A percentile compares a stretch with the other conserved stretches of the same genome.
phyloP scores from a whole-genome alignment of 2,888 invertebrate genomes.

The Limnephilus rhombicus region DNA sequence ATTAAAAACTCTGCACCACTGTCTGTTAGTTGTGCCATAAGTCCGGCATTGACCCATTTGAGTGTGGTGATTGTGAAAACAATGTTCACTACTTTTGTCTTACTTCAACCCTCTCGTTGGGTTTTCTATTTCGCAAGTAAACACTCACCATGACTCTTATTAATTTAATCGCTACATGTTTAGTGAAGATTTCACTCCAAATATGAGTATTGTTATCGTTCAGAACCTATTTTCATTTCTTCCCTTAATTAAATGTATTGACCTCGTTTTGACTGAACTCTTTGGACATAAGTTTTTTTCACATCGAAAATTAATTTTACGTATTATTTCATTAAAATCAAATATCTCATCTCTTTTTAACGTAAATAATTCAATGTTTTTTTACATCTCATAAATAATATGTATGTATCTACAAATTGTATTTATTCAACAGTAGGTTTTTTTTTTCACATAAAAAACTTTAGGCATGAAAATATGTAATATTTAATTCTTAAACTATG shows the following conservation, averaged over 20 bases:
- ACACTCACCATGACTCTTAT: too few relatives aligned
- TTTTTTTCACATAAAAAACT: background rate
- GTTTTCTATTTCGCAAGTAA: background rate
- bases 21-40: background rate
- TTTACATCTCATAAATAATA: background rate
- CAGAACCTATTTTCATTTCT: background rate
- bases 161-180: background rate
- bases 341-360: background rate
- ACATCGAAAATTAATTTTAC: background rate
- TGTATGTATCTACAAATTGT: background rate
- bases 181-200: background rate
- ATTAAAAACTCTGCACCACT: too few relatives aligned
- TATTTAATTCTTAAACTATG: background rate
- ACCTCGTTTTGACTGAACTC: background rate
- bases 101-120: too few relatives aligned
- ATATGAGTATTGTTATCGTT: background rate
- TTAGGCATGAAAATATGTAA: background rate
- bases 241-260: background rate
- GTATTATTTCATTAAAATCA: background rate
- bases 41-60: too few relatives aligned
- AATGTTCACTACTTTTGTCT: background rate
- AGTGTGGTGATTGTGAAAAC: background rate
- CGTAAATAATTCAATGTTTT: background rate
- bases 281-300: background rate
- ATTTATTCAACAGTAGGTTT: background rate